Evolutionary conservation across 2,113 vertebrate species (phyloP).

Genomic region (Cricetomys ansorgei): DNA sequence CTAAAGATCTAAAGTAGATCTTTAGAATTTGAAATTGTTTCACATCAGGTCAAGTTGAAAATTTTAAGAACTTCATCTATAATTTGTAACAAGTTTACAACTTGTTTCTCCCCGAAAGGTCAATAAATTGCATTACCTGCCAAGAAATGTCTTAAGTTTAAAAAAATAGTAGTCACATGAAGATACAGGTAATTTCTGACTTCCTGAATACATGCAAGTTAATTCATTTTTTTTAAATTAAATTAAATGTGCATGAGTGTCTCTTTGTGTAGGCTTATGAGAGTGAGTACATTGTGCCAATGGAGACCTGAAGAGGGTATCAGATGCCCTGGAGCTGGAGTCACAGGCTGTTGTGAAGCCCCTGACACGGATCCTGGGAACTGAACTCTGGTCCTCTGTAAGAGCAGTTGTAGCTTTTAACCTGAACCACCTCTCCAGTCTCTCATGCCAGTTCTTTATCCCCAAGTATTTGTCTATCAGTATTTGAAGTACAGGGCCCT

Average conservation of each 20-base stretch:
- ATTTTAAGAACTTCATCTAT: background rate
- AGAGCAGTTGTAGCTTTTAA: background rate
- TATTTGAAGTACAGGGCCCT: background rate
- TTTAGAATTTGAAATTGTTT: background rate
- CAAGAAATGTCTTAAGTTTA: background rate
- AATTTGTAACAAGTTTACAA: background rate
- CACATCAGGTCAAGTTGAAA: background rate
- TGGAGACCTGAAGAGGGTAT: too few species aligned
- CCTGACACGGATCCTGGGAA: background rate
- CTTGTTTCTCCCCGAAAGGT: background rate
- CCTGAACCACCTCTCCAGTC: background rate
- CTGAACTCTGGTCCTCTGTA: background rate
- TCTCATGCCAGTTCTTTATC: background rate
- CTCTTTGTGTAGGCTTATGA: background rate
- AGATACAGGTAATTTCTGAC: background rate
- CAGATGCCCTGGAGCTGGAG: background rate
- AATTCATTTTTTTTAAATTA: background rate
- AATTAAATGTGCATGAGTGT: background rate
- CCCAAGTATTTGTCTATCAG: background rate
- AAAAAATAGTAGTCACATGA: background rate
- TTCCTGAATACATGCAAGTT: background rate
- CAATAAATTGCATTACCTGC: background rate
- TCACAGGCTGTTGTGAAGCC: background rate
- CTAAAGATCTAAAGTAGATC: too few species aligned
- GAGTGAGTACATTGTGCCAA: background rate